Percentiles rank a stretch among this genome's conserved stretches.
Evolutionary conservation across 2,113 vertebrate species (phyloP).

Genomic region (Accipiter virgatus): DNA sequence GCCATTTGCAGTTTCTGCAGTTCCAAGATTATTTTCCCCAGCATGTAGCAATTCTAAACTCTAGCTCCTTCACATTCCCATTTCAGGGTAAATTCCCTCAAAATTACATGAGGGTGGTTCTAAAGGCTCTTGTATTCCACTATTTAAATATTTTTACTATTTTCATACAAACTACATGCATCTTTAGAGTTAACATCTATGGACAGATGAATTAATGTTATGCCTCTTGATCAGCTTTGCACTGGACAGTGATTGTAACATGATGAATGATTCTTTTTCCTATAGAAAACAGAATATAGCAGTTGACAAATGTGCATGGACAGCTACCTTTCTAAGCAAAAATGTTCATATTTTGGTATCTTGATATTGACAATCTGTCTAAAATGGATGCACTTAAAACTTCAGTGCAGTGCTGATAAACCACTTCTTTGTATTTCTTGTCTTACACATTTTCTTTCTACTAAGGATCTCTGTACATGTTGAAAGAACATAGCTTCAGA

Average conservation of each 20-base stretch:
- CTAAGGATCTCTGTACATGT: neutral
- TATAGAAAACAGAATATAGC: neutral
- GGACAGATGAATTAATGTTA: constrained; percentile 41
- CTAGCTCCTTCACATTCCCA: neutral
- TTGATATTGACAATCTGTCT: neutral
- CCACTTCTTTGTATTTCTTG: neutral
- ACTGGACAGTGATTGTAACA: constrained; percentile 20
- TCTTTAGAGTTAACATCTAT: neutral
- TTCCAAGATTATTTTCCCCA: neutral
- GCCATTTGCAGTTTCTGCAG: neutral
- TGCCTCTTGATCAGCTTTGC: neutral
- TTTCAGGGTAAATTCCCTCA: neutral
- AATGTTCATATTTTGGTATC: neutral
- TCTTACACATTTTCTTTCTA: neutral
- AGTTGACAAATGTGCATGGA: constrained; percentile 28
- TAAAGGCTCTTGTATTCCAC: neutral
- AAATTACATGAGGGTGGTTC: neutral
- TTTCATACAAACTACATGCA: neutral
- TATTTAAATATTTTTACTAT: neutral
- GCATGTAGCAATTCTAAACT: neutral
- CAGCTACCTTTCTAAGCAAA: constrained; percentile 13
- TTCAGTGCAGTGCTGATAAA: neutral
- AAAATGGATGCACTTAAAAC: constrained; percentile 1
- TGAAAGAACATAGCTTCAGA: neutral
- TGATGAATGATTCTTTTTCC: constrained; percentile 39